Evolutionary conservation across 2,113 vertebrate species (phyloP).

Genomic region (Pseudopipra pipra): DNA sequence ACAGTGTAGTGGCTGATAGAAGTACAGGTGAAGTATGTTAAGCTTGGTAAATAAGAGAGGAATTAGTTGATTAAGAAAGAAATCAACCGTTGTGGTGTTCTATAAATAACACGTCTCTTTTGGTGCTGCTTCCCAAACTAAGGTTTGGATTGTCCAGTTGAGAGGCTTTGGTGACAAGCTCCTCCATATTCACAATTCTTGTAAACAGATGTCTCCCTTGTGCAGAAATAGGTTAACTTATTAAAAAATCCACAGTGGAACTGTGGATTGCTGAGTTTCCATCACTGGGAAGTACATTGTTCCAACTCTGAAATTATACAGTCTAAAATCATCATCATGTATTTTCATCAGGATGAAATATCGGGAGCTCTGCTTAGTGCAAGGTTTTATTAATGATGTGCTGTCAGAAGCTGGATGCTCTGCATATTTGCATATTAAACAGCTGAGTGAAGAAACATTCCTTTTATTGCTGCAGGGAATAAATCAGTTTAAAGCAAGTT

Average conservation of each 20-base stretch:
- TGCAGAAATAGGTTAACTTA: slow-evolving; percentile 33
- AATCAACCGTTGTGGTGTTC: background rate
- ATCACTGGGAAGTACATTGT: slow-evolving; percentile 79
- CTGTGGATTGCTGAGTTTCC: slow-evolving; percentile 73
- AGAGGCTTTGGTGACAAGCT: background rate
- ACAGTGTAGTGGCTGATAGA: background rate
- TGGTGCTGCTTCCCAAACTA: background rate
- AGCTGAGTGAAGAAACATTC: slow-evolving; percentile 91
- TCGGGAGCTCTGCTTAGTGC: slow-evolving; percentile 90
- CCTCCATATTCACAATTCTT: background rate
- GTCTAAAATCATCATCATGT: slow-evolving; percentile 98
- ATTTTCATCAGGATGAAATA: slow-evolving; percentile 99
- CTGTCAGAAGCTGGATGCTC: slow-evolving; percentile 98
- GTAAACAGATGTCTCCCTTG: background rate
- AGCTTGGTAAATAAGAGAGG: background rate
- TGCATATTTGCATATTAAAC: slow-evolving; percentile 99
- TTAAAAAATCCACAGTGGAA: slow-evolving; percentile 38
- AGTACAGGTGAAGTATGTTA: background rate
- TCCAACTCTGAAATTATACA: slow-evolving; percentile 89
- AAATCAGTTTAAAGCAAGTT: slow-evolving; percentile 99
- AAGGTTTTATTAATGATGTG: slow-evolving; percentile 97
- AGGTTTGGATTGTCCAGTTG: background rate
- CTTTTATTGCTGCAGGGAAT: slow-evolving; percentile 97
- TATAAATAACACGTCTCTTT: background rate
- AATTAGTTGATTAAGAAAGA: background rate